A percentile compares a stretch with the other conserved stretches of the same genome.
Conservation (phyloP, 2,797 vertebrate genomes). For the Alauda arvensis region DNA sequence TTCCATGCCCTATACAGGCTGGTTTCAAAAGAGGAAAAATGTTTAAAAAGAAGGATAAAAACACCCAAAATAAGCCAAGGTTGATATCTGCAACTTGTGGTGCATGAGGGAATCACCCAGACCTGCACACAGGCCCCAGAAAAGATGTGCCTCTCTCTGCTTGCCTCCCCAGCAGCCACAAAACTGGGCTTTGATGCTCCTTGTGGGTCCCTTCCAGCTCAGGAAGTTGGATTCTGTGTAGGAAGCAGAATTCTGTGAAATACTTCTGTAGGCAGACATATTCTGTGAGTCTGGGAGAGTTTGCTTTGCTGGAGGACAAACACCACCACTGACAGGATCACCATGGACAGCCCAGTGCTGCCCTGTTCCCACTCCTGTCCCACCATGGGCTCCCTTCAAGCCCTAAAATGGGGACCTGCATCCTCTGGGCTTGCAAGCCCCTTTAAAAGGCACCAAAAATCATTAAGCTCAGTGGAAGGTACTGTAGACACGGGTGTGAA, state of each 20-base stretch:
- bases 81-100: neutral
- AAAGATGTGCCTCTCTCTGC: too few relatives aligned
- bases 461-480: neutral
- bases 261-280: too few relatives aligned
- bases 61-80: neutral
- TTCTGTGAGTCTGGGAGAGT: neutral
- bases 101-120: neutral
- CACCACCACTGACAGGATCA: neutral
- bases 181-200: neutral
- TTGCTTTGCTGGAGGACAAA: neutral
- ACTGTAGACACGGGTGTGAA: neutral
- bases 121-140: neutral
- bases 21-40: neutral
- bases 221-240: neutral
- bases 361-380: neutral
- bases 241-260: too few relatives aligned
- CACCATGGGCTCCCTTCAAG: neutral
- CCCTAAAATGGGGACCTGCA: neutral
- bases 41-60: rapidly evolving
- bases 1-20: neutral
- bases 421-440: neutral
- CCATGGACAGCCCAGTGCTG: neutral
- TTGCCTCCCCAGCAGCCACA: neutral
- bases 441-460: neutral
- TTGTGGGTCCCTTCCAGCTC: neutral